A percentile compares a stretch with the other conserved stretches of the same genome.
Conservation (phyloP, 35 echinoderm and acorn worm genomes). For the Apostichopus parvimensis region DNA sequence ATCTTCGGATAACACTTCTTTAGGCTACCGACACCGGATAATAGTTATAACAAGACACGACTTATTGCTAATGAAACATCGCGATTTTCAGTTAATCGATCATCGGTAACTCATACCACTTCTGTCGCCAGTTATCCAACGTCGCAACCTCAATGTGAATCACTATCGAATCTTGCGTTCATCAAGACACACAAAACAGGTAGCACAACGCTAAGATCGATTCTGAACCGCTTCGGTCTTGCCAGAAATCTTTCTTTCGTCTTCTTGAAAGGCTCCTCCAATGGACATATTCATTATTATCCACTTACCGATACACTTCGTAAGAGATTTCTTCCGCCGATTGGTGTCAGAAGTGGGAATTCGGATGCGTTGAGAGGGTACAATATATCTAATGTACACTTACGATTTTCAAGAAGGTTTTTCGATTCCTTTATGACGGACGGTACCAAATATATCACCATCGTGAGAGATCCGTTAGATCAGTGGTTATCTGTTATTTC, state of each 20-base stretch:
- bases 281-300: slow-evolving; percentile 53
- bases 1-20: neutral
- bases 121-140: too few relatives aligned
- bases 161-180: slow-evolving; percentile 48
- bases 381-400: slow-evolving; percentile 65
- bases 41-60: neutral
- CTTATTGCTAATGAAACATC: too few relatives aligned
- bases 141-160: neutral
- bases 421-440: slow-evolving; percentile 48
- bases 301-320: slow-evolving; percentile 9
- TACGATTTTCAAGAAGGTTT: slow-evolving; percentile 47
- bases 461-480: slow-evolving; percentile 31
- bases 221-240: slow-evolving; percentile 61
- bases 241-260: slow-evolving; percentile 61
- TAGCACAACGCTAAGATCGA: slow-evolving; percentile 63
- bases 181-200: slow-evolving; percentile 83
- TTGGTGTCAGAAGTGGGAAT: slow-evolving; percentile 55
- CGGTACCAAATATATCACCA: slow-evolving; percentile 38
- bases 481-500: slow-evolving; percentile 39
- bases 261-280: neutral
- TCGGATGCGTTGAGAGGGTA: slow-evolving; percentile 44
- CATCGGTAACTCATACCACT: too few relatives aligned
- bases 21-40: neutral
- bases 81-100: too few relatives aligned
- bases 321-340: slow-evolving; percentile 53